Percentiles rank a stretch among this genome's conserved stretches.
Conservation (phyloP, 2,797 vertebrate species). For the Gadopsis marmoratus region DNA sequence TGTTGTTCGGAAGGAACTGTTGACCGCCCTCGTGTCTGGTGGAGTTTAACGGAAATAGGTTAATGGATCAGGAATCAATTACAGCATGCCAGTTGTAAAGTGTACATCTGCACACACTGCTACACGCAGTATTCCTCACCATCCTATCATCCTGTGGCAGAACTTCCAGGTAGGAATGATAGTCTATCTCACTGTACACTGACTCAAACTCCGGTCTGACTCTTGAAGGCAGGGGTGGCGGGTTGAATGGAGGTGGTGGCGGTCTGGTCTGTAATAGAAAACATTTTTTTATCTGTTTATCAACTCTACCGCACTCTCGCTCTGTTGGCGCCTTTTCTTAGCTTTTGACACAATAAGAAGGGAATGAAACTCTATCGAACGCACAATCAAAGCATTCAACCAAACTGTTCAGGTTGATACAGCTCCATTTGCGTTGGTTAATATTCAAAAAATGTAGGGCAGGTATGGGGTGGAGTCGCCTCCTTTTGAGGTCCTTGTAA, state of each 20-base stretch:
- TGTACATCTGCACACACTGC: no score
- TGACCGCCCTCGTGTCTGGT: not conserved
- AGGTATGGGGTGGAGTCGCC: not conserved
- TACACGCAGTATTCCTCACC: constrained; percentile 43
- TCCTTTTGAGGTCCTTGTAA: not conserved
- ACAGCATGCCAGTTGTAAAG: not conserved
- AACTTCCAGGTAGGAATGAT: constrained; percentile 40
- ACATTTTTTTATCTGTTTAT: not conserved
- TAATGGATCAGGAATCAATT: not conserved
- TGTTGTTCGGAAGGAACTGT: not conserved
- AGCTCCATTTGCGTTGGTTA: no score
- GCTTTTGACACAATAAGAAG: no score
- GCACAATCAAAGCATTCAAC: no score
- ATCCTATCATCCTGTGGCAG: constrained; percentile 39
- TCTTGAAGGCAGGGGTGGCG: constrained; percentile 19
- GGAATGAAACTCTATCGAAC: no score
- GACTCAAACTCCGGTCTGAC: not conserved
- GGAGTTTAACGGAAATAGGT: not conserved
- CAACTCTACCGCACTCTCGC: not conserved
- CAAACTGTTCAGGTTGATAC: no score
- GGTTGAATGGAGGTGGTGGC: constrained; percentile 38
- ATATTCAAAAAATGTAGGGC: not conserved
- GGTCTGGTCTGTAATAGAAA: constrained; percentile 39
- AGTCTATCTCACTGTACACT: constrained; percentile 8
- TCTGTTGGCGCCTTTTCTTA: no score